Evolutionary conservation across 1,140 invertebrate species (phyloP), one percentile per base, ranked within the genome.

Genomic region (Neomicropteryx cornuta): DNA sequence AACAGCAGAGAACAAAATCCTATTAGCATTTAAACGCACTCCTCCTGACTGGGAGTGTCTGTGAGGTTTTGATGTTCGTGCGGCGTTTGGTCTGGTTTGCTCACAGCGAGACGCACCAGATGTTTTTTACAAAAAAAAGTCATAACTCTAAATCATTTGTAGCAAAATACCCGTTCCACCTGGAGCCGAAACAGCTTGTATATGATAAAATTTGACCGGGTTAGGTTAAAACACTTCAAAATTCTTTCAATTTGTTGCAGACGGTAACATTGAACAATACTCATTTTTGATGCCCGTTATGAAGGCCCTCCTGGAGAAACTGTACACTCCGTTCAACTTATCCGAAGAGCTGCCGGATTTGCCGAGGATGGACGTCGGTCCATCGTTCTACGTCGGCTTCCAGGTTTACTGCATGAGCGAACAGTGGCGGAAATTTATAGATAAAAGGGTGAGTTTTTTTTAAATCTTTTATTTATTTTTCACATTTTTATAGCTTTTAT

Each of bases 281-380:
- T 72, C 73, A 3, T 79, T 77, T 46, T 41, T 79, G 1, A 71
- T 79, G 46, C 75, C 75, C 3, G 73, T 79, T 17, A 60, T 80
- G 60, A 76, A 77, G 55, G 72, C 75, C 0, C 45, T 79, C 8
- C 54, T 80, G 18, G 75, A 77, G 33, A 76, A 76, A 52, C 63
- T 66, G 17, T 55, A 60, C 19, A 48, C 51, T 10, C 52, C 68
- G 4, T 60, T 79, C 22, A 65, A 67, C 42, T 55, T 77, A 40
- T 52, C 63, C 18, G 50, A 58, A 3, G 58, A 72, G 13, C 48
- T 79, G 6, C 73, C 75, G 1, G 64, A 68, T 46, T 47, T 79
- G 11, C 72, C 74, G 0, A 55, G 60, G 5, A 69, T 69, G 3
- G 58, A 62, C 4, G 59, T 67, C 5, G 72, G 72, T 3, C 71